Evolutionary conservation across 1,140 invertebrate species (phyloP).

Genomic region (Habropoda laboriosa): DNA sequence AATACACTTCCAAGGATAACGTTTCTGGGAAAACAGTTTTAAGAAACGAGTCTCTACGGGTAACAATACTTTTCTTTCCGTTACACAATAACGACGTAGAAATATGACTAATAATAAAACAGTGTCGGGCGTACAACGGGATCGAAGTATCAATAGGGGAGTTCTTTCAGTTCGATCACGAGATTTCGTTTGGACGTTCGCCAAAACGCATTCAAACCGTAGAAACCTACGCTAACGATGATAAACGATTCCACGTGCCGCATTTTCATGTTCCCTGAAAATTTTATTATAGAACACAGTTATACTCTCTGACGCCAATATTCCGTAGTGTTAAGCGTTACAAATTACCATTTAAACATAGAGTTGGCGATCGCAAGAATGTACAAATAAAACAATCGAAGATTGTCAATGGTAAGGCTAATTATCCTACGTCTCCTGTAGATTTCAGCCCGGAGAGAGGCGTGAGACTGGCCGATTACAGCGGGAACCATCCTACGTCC

Average conservation of each 20-base stretch:
- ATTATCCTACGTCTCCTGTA: conserved; percentile 38
- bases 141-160: conserved; percentile 26
- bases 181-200: conserved; percentile 34
- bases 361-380: no score
- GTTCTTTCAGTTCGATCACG: conserved; percentile 22
- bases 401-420: not conserved
- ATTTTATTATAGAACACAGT: not conserved
- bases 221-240: conserved; percentile 34
- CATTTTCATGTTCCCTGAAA: conserved; percentile 3
- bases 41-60: not conserved
- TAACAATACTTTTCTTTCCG: not conserved
- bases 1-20: not conserved
- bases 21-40: not conserved
- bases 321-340: not conserved
- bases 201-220: conserved; percentile 32
- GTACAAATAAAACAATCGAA: not conserved
- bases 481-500: conserved; percentile 75
- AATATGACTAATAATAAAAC: not conserved
- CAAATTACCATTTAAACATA: not conserved
- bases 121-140: not conserved
- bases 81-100: not conserved
- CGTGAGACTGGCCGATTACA: conserved; percentile 75
- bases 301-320: not conserved
- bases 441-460: conserved; percentile 77
- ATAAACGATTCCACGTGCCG: conserved; percentile 28